Evolutionary conservation across 1,140 invertebrate species (phyloP).

Genomic region (Cylas formicarius): DNA sequence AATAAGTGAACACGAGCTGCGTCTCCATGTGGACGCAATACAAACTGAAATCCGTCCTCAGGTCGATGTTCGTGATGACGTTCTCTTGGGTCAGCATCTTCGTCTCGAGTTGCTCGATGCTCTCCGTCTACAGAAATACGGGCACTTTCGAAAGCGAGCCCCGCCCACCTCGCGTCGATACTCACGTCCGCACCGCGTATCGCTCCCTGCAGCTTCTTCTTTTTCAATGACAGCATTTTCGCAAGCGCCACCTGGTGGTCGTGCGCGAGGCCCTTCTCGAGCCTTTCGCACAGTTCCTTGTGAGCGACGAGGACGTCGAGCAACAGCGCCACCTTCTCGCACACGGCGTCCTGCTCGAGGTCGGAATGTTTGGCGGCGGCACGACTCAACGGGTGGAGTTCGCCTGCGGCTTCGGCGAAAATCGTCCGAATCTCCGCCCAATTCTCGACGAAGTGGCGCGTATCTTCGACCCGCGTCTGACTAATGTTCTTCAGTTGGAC

Average conservation of each 20-base stretch:
- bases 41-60: conserved; percentile 61
- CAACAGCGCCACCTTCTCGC: conserved; percentile 55
- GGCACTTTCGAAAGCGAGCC: background rate
- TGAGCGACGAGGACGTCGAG: conserved; percentile 57
- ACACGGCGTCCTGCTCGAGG: conserved; percentile 47
- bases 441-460: conserved; percentile 43
- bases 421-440: conserved; percentile 50
- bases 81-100: conserved; percentile 65
- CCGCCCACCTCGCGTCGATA: no score
- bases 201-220: conserved; percentile 62
- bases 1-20: conserved; percentile 60
- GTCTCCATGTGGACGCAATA: conserved; percentile 69
- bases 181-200: conserved; percentile 54
- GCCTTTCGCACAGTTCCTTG: conserved; percentile 60
- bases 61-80: conserved; percentile 62
- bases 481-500: conserved; percentile 38
- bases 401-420: conserved; percentile 44
- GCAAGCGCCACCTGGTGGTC: conserved; percentile 63
- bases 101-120: conserved; percentile 60
- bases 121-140: conserved; percentile 47
- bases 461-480: conserved; percentile 30
- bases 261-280: conserved; percentile 60
- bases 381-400: conserved; percentile 33
- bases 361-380: conserved; percentile 34
- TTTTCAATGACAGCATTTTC: conserved; percentile 63